Evolutionary conservation across 2,888 invertebrate genomes (phyloP).

Genomic region (Sylvicola fuscatus): DNA sequence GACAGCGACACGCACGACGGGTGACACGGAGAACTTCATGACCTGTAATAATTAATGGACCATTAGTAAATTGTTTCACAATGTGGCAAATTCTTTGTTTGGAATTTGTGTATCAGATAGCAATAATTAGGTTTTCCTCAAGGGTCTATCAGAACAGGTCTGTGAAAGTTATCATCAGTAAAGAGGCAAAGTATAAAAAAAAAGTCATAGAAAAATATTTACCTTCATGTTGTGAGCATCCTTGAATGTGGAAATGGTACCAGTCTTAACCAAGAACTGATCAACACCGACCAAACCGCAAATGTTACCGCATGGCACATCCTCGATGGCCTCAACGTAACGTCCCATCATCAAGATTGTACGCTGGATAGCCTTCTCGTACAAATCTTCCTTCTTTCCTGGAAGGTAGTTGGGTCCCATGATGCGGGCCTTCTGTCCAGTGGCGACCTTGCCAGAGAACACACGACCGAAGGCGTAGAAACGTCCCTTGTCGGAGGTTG

Average conservation of each 20-base stretch:
- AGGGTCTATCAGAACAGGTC: conserved; percentile 14
- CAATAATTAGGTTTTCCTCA: conserved; percentile 1
- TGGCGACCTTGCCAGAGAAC: conserved; percentile 86
- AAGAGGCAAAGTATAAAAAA: neutral
- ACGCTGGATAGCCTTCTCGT: conserved; percentile 97
- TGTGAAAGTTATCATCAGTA: conserved; percentile 11
- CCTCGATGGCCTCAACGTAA: conserved; percentile 97
- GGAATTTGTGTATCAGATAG: conserved; percentile 2
- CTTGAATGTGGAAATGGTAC: conserved; percentile 97
- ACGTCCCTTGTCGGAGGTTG: conserved; percentile 97
- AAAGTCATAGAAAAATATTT: conserved; percentile 6
- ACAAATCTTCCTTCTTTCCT: conserved; percentile 98
- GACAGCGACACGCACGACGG: conserved; percentile 97
- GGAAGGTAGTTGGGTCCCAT: conserved; percentile 98
- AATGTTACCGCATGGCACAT: conserved; percentile 98
- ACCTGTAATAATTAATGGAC: conserved; percentile 31
- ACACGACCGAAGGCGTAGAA: conserved; percentile 99
- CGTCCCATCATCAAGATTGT: conserved; percentile 99
- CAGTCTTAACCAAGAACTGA: conserved; percentile 98
- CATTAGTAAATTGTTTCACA: neutral
- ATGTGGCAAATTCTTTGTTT: neutral
- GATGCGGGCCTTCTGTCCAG: conserved; percentile 88
- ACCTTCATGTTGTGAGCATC: conserved; percentile 97
- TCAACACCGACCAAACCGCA: conserved; percentile 99
- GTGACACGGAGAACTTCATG: conserved; percentile 99